These are phyloP conservation scores for Pyrrhia umbra DNA, from an alignment of 2,888 invertebrate genomes.

Conservation along the genomic window DNA sequence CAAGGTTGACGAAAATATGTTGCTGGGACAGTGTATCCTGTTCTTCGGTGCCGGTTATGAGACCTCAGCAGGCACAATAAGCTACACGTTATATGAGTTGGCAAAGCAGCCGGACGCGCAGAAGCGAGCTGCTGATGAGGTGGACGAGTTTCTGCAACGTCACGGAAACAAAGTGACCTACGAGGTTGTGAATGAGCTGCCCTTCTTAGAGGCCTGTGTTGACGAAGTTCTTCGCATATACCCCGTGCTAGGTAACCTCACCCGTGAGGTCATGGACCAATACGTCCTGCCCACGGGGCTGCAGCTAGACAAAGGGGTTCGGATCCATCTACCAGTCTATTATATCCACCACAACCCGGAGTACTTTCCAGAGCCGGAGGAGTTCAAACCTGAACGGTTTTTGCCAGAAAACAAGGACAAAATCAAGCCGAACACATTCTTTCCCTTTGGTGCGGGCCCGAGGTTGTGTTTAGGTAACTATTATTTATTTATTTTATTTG, in stretches of 20 bases:
- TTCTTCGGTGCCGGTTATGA: slow-evolving; percentile 84
- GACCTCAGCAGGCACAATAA: slow-evolving; percentile 71
- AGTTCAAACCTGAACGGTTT: slow-evolving; percentile 70
- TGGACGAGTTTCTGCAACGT: slow-evolving; percentile 69
- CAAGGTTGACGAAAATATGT: slow-evolving; percentile 77
- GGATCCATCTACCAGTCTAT: slow-evolving; percentile 69
- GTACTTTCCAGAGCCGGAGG: slow-evolving; percentile 69
- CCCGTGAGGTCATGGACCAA: slow-evolving; percentile 71
- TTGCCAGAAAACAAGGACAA: slow-evolving; percentile 62
- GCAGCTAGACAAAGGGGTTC: slow-evolving; percentile 54
- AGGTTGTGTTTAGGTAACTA: slow-evolving; percentile 68
- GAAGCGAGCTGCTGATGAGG: slow-evolving; percentile 65
- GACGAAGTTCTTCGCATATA: slow-evolving; percentile 75
- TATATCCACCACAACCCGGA: slow-evolving; percentile 67
- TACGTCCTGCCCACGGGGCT: slow-evolving; percentile 52
- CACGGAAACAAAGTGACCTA: slow-evolving; percentile 63
- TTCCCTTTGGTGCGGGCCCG: slow-evolving; percentile 74
- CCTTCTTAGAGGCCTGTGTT: slow-evolving; percentile 74
- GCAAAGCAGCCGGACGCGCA: slow-evolving; percentile 70
- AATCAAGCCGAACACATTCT: slow-evolving; percentile 65
- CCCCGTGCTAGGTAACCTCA: slow-evolving; percentile 70
- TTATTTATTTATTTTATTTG: not conserved
- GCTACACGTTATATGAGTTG: slow-evolving; percentile 72
- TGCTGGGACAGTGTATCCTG: slow-evolving; percentile 86
- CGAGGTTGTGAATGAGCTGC: slow-evolving; percentile 73